A percentile compares a stretch with the other conserved stretches of the same genome.
Conservation (phyloP, 2,113 vertebrate species). For the Gavia stellata region DNA sequence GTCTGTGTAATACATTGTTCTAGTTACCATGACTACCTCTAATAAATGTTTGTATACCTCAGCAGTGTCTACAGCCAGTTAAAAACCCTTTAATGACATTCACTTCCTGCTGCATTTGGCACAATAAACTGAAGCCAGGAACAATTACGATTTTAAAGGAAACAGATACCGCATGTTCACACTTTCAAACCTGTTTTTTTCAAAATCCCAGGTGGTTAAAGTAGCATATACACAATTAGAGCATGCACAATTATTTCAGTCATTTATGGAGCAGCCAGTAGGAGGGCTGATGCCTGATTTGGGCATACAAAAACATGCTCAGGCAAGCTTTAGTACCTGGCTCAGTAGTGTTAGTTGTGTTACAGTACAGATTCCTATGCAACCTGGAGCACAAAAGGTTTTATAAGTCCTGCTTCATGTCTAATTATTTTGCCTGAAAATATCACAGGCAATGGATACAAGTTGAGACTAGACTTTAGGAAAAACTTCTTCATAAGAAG, state of each 20-base stretch:
- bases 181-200: slow-evolving; percentile 22
- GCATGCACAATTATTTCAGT: neutral
- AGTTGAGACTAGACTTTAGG: neutral
- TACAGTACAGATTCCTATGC: neutral
- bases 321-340: fast-evolving
- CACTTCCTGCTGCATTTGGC: slow-evolving; percentile 35
- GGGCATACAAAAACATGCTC: neutral
- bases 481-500: neutral
- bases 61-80: slow-evolving; percentile 24
- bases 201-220: slow-evolving; percentile 9
- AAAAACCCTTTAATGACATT: slow-evolving; percentile 36
- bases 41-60: slow-evolving; percentile 51
- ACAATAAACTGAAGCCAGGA: slow-evolving; percentile 34
- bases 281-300: neutral
- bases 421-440: neutral
- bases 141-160: slow-evolving; percentile 40
- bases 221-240: neutral
- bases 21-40: slow-evolving; percentile 56
- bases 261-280: neutral
- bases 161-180: slow-evolving; percentile 39
- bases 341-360: neutral
- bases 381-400: neutral
- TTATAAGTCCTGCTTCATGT: neutral
- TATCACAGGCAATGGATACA: neutral
- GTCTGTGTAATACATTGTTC: slow-evolving; percentile 35